Conservation (phyloP, 2,888 invertebrate genomes). For the Rhingia campestris region DNA sequence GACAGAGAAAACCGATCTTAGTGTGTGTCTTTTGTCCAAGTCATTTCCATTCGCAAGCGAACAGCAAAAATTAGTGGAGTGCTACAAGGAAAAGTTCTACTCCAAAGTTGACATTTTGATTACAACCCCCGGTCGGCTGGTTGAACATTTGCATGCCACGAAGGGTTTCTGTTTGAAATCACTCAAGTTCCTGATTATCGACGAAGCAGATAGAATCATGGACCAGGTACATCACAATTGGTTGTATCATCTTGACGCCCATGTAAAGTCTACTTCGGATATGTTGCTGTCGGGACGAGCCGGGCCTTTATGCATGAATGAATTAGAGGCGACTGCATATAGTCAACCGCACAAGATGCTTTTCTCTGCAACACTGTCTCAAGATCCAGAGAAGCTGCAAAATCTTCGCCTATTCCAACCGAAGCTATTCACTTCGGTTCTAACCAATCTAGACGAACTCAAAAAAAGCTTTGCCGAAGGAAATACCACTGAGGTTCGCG, state of each 20-base stretch:
- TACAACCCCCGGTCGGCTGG: constrained; percentile 95
- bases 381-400: constrained; percentile 97
- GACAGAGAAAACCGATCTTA: constrained; percentile 86
- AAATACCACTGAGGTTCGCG: constrained; percentile 77
- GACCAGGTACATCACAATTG: constrained; percentile 96
- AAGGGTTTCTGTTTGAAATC: constrained; percentile 89
- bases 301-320: constrained; percentile 79
- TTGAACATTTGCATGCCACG: constrained; percentile 94
- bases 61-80: constrained; percentile 86
- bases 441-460: constrained; percentile 78
- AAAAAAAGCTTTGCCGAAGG: constrained; percentile 69
- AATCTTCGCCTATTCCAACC: constrained; percentile 95
- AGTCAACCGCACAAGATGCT: constrained; percentile 92
- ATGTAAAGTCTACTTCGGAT: constrained; percentile 84
- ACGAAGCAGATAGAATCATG: constrained; percentile 98
- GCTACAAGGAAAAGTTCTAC: constrained; percentile 81
- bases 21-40: constrained; percentile 88
- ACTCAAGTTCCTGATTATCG: constrained; percentile 93
- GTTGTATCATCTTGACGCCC: constrained; percentile 91
- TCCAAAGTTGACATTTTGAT: constrained; percentile 91
- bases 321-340: constrained; percentile 76
- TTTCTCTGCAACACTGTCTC: constrained; percentile 98
- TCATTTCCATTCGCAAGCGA: constrained; percentile 87
- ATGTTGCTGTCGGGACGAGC: constrained; percentile 83
- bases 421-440: constrained; percentile 91